Evolutionary conservation across 1,140 invertebrate species (phyloP), one percentile per base, ranked within the genome.

Genomic region (Temnothorax nylanderi): DNA sequence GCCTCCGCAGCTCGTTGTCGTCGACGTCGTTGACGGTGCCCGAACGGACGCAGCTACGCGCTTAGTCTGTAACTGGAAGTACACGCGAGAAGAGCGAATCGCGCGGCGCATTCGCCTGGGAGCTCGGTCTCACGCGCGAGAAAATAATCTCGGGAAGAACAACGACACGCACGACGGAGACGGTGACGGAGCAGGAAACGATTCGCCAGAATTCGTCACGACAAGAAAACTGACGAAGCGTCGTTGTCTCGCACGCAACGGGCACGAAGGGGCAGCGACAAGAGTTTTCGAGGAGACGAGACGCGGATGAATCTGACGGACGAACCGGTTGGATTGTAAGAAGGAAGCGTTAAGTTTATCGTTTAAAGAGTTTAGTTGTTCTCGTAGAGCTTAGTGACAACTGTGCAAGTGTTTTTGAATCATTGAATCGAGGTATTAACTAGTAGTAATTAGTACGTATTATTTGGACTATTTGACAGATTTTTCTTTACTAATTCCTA

Each of bases 11-110:
- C 44, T 62, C 69, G 21, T 72, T 51, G 67, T 77, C 67, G 67
- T 85, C 87, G 71, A 41, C 71, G 88, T 78, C 64, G 80, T 86
- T 60, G 89, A 74, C 76, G 80, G n/a, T 75, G 51, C 41, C 54
- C 54, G 80, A 54, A 84, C 67, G 65, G 77, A 65, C 89, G 64
- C 69, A n/a, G 62, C 77, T 87, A 85, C 88, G 86, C 86, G 75
- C 84, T 92, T 92, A 93, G 92, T 93, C 87, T 90, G 85, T 85
- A 87, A 87, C 89, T 91, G 92, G 91, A 93, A 81, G 89, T 89
- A 89, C 85, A 47, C 90, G 89, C 86, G 91, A 60, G 64, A 85
- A 88, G 56, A 87, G 51, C 74, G 76, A 74, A 58, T 54, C 32
- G 60, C 11, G n/a, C 58, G 26, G 44, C 65, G 74, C 51, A 34